Percentiles rank a stretch among this genome's conserved stretches.
These are phyloP conservation scores for Eupithecia centaureata DNA, from an alignment of 2,888 invertebrate species.

Conservation along the genomic window DNA sequence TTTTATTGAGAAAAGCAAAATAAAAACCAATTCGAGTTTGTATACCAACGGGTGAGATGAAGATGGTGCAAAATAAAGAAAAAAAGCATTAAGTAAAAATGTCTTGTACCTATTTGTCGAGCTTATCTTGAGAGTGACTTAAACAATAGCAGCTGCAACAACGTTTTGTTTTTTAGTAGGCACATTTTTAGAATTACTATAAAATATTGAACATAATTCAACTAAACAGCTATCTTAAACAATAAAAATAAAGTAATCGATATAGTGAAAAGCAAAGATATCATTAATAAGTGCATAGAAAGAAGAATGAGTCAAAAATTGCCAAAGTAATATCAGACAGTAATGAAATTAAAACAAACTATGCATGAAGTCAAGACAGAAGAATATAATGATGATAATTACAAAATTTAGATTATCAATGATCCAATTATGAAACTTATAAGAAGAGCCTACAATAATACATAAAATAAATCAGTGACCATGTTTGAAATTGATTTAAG, in stretches of 20 bases:
- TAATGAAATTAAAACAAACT: not conserved
- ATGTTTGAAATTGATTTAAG: not conserved
- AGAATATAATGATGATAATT: not conserved
- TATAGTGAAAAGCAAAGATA: conserved; percentile 8
- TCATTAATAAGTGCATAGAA: conserved; percentile 14
- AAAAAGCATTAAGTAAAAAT: conserved; percentile 72
- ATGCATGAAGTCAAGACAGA: not conserved
- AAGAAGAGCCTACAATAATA: not conserved
- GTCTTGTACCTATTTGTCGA: conserved; percentile 80
- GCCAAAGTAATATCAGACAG: not conserved
- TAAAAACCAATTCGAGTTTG: conserved; percentile 18
- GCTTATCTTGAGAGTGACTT: conserved; percentile 81
- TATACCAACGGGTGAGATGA: conserved; percentile 27
- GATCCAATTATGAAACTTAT: not conserved
- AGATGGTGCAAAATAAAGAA: conserved; percentile 60
- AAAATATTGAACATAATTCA: not conserved
- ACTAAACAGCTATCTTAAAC: not conserved
- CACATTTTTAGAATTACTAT: conserved; percentile 43
- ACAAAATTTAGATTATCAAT: not conserved
- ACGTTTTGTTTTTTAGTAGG: conserved; percentile 67
- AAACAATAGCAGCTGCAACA: conserved; percentile 84
- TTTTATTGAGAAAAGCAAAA: conserved; percentile 31
- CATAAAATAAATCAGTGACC: not conserved
- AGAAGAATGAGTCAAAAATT: conserved; percentile 12
- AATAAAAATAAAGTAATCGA: conserved; percentile 21